phyloP scores from a whole-genome alignment of 2,888 invertebrate species.

The Syritta pipiens region DNA sequence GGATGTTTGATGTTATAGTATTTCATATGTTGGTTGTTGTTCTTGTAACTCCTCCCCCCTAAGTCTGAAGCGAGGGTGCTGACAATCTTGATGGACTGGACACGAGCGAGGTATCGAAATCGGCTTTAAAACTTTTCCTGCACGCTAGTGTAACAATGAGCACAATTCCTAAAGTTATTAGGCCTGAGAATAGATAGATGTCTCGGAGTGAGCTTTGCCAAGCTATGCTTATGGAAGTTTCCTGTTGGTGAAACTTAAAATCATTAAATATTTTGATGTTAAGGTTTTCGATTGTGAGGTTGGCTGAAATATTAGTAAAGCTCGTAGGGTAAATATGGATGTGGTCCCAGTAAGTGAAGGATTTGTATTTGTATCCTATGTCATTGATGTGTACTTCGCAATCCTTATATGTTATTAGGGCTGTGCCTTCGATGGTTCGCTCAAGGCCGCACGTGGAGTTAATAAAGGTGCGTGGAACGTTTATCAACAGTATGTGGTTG shows the following conservation, averaged over 20 bases:
- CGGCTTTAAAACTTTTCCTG: slow-evolving; percentile 3
- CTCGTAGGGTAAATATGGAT: slow-evolving; percentile 6
- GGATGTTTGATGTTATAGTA: no score
- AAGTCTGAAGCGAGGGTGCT: slow-evolving; percentile 9
- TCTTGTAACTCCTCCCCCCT: slow-evolving; percentile 1
- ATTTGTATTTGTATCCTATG: neutral
- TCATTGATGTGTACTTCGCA: slow-evolving; percentile 13
- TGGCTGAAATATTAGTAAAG: neutral
- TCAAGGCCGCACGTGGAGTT: slow-evolving; percentile 10
- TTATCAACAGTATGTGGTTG: slow-evolving; percentile 19
- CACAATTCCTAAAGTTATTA: slow-evolving; percentile 1
- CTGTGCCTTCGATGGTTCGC: slow-evolving; percentile 12
- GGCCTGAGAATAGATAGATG: neutral
- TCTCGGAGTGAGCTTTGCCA: slow-evolving; percentile 17
- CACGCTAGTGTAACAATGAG: neutral
- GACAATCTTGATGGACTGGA: slow-evolving; percentile 14
- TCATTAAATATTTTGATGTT: slow-evolving; percentile 2
- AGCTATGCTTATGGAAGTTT: neutral
- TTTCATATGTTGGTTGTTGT: no score
- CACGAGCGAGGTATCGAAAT: slow-evolving; percentile 4
- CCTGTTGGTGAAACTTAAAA: slow-evolving; percentile 13
- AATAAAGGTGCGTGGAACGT: slow-evolving; percentile 9
- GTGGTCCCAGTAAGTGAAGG: neutral
- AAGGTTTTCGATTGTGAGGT: slow-evolving; percentile 8
- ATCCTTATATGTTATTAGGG: slow-evolving; percentile 3